phyloP scores from a whole-genome alignment of 2,113 vertebrate species.

The Gallinago jamesoni region DNA sequence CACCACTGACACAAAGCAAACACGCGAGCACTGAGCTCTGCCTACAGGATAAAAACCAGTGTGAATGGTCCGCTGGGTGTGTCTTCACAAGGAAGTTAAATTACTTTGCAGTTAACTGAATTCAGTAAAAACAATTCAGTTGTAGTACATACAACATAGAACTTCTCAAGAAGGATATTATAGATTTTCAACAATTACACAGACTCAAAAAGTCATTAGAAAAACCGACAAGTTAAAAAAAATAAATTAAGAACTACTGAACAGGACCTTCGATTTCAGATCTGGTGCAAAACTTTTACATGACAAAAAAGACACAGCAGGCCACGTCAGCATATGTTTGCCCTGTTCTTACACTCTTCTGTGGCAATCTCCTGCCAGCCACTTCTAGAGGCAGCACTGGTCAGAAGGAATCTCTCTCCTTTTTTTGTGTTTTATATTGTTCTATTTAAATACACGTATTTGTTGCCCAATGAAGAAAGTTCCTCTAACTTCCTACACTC shows the following conservation, averaged over 20 bases:
- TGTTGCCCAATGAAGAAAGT: background rate
- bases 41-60: background rate
- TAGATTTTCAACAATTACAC: background rate
- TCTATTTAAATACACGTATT: background rate
- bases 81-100: background rate
- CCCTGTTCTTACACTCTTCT: background rate
- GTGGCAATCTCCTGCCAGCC: background rate
- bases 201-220: background rate
- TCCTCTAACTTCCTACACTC: background rate
- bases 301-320: background rate
- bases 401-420: background rate
- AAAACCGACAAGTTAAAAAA: background rate
- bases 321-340: background rate
- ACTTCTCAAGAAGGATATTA: background rate
- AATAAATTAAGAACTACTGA: background rate
- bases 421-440: background rate
- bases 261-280: background rate
- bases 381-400: background rate
- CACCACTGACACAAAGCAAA: background rate
- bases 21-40: background rate
- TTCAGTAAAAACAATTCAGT: background rate
- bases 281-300: background rate
- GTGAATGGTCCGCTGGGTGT: background rate
- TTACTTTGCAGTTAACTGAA: background rate
- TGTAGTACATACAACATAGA: background rate